phyloP scores from a whole-genome alignment of 2,888 invertebrate genomes.

The Lasioglossum calceatum region DNA sequence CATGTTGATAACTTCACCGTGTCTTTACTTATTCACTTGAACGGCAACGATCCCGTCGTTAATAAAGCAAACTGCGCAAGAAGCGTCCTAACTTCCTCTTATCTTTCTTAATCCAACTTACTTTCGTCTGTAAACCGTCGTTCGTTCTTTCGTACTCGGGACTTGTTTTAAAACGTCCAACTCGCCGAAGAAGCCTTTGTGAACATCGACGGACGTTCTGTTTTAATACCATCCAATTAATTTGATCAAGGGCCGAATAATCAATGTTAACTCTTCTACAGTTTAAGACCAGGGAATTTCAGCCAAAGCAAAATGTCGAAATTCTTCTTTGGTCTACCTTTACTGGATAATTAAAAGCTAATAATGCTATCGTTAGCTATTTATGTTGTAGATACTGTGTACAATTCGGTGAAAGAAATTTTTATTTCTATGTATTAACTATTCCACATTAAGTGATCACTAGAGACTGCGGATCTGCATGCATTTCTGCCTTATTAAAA shows the following conservation, averaged over 20 bases:
- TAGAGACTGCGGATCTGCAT: too few species aligned
- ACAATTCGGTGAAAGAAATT: neutral
- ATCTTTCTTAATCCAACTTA: constrained; percentile 14
- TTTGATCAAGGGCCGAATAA: constrained; percentile 24
- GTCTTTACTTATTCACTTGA: constrained; percentile 28
- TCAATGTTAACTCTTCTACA: constrained; percentile 14
- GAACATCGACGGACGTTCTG: constrained; percentile 15
- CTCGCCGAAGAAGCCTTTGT: neutral
- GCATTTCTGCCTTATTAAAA: too few species aligned
- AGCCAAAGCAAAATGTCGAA: neutral
- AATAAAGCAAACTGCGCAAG: constrained; percentile 27
- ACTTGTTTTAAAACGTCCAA: constrained; percentile 4
- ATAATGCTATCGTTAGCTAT: neutral
- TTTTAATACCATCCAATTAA: constrained; percentile 35
- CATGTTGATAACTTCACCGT: constrained; percentile 46
- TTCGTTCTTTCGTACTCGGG: constrained; percentile 1
- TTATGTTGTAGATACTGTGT: neutral
- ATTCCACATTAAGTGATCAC: too few species aligned
- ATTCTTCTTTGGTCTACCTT: neutral
- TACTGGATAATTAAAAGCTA: neutral
- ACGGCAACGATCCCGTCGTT: constrained; percentile 39
- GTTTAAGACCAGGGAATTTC: neutral
- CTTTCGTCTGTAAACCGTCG: neutral
- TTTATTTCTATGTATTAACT: too few species aligned
- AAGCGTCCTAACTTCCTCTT: constrained; percentile 2